Base-by-base conservation (phyloP, 2,113 vertebrate genomes). In the Semnornis frantzii region DNA sequence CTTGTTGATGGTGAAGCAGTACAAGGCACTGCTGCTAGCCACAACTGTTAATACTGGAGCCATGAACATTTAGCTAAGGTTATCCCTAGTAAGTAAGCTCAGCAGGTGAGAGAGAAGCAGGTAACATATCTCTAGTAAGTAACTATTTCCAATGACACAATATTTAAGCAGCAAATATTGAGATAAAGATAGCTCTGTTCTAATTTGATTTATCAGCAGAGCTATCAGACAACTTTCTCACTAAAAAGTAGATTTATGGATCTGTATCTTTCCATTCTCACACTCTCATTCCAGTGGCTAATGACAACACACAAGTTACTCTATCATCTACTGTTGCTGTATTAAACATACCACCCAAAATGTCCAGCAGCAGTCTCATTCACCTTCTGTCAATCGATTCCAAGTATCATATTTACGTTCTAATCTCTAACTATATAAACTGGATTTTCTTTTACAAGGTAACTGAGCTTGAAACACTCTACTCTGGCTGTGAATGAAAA, bases 401-500 rank as follows among this genome's bases (percentile, higher is more conserved):
- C 12, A 52, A 72, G 14, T 59, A 68, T 30, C 14, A 39, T 62
- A 82, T 65, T 77, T 69, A 85, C 18, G 65, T 73, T 83, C 31
- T 50, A 28, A 68, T 72, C 42, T 80, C 37, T 76, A 88, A 42
- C 18, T 10, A 60, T 28, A 59, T 52, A 82, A 79, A 15, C 17
- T 58, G 12, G 18, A 82, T 85, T 74, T 77, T 77, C 48, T 90
- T 75, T 50, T 39, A 64, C 16, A 59, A 69, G 54, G 25, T 46
- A 85, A 68, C 52, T 62, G 57, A 89, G 60, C 25, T 87, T 89
- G 74, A 92, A 94, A 90, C 12, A 88, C 5, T 8, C 14, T 48
- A 34, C 9, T 87, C 57, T 1, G 0, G 33, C 18, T 71, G 78
- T 34, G 16, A 18, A 69, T 4, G 5, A 77, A 74, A 83, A 84